Evolutionary conservation across 2,888 invertebrate genomes (phyloP).

Genomic region (Lamproptera curius): DNA sequence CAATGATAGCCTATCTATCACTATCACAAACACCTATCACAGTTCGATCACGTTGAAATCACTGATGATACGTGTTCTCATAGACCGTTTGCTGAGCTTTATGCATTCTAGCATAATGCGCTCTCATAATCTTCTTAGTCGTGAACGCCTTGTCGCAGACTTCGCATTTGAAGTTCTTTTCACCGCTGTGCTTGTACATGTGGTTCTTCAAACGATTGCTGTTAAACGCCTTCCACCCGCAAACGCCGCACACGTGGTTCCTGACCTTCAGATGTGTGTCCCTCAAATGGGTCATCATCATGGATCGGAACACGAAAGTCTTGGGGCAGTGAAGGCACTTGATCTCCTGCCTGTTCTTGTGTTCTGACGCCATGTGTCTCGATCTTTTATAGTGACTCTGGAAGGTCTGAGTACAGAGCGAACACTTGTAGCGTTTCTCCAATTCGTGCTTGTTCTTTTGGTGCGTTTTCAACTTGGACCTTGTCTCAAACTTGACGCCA

Average conservation of each 20-base stretch:
- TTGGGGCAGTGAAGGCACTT: slow-evolving; percentile 68
- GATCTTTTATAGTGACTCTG: slow-evolving; percentile 62
- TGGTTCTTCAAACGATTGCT: slow-evolving; percentile 72
- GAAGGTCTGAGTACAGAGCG: slow-evolving; percentile 58
- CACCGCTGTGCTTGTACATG: slow-evolving; percentile 70
- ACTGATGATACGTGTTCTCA: slow-evolving; percentile 47
- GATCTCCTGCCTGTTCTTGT: slow-evolving; percentile 57
- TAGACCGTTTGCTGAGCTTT: slow-evolving; percentile 42
- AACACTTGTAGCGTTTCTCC: slow-evolving; percentile 73
- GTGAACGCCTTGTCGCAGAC: slow-evolving; percentile 64
- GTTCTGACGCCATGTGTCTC: slow-evolving; percentile 61
- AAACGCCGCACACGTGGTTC: slow-evolving; percentile 58
- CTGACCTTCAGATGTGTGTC: slow-evolving; percentile 63
- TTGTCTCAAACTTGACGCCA: slow-evolving; percentile 67
- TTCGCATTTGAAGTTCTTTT: slow-evolving; percentile 68
- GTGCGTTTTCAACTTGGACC: slow-evolving; percentile 70
- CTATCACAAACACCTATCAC: too few relatives aligned
- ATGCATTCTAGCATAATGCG: slow-evolving; percentile 64
- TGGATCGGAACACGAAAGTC: slow-evolving; percentile 63
- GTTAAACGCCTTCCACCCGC: slow-evolving; percentile 64
- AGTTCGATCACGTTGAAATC: too few relatives aligned
- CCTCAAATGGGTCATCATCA: slow-evolving; percentile 68
- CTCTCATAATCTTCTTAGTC: slow-evolving; percentile 65
- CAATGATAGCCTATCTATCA: too few relatives aligned
- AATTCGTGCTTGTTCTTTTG: slow-evolving; percentile 59